Base-by-base conservation (phyloP, 2,888 invertebrate genomes). In the Conus canariensis region DNA sequence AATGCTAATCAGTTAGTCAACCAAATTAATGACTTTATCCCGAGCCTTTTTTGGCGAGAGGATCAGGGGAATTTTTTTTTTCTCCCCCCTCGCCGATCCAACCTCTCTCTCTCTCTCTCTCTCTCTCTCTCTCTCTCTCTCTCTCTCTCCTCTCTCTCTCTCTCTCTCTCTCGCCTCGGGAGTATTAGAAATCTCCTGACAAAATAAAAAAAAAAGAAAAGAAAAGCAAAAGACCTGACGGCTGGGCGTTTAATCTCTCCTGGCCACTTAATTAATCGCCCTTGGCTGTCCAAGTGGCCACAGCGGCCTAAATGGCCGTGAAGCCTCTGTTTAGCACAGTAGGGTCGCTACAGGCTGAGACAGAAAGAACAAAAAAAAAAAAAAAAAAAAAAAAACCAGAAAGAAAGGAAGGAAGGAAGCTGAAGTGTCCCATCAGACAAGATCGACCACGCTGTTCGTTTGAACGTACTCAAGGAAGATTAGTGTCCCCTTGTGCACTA, bases 201-300 rank as follows among this genome's bases (percentile, higher is more conserved):
- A 64, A 64, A 64, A 7, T 1, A 64, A 64, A 64, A 16, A 64
- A 45, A 45, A 45, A 4, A 45, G 3, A 45, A 45, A 45, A 45
- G 45, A 45, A 45, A 45, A 45, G 45, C 45, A 45, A 45, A 16
- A 22, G n/a, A n/a, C 1, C 19, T 74, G n/a, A 14, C 19, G 16
- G 58, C 58, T 19, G 19, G 83, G 56, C 83, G 19, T 85, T 64
- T 64, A 85, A 85, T 56, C 64, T 45, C 85, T 60, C 85, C 6
- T 85, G n/a, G 19, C 25, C 85, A 60, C 60, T 22, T 59, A 60
- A 85, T 85, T 85, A 85, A 85, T 85, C 59, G 85, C 25, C 9
- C 58, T 64, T 56, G 83, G 30, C 83, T 19, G 83, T 83, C 83
- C 25, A 58, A 83, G 56, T 56, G 56, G 19, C 45, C 83, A 83